Evolutionary conservation across 2,888 invertebrate genomes (phyloP).

Genomic region (Hedya salicella): DNA sequence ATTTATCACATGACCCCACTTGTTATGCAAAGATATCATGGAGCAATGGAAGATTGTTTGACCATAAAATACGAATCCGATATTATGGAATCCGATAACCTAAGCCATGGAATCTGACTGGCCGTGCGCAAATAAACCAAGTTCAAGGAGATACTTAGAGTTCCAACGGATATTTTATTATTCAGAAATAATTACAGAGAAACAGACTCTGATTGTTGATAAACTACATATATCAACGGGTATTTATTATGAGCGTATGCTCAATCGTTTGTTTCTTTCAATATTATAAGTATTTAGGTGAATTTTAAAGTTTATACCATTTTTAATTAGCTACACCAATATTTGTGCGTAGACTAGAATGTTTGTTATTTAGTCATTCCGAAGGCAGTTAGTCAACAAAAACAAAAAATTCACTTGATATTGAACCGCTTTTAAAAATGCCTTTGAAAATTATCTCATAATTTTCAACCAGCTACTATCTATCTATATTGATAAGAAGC

Average conservation of each 20-base stretch:
- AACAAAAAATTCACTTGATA: background rate
- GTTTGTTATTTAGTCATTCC: too few relatives aligned
- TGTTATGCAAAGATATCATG: background rate
- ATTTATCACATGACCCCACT: background rate
- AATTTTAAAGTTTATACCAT: too few relatives aligned
- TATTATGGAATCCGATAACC: conserved; percentile 15
- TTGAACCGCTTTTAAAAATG: background rate
- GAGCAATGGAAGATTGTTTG: background rate
- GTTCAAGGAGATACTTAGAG: conserved; percentile 10
- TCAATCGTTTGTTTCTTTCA: too few relatives aligned
- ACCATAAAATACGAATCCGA: background rate
- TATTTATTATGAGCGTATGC: too few relatives aligned
- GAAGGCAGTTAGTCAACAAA: too few relatives aligned
- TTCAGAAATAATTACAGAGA: conserved; percentile 11
- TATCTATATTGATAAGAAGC: too few relatives aligned
- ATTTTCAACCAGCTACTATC: too few relatives aligned
- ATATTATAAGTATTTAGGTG: too few relatives aligned
- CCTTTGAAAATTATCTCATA: too few relatives aligned
- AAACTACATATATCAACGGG: background rate
- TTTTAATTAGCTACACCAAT: too few relatives aligned
- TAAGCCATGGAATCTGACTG: conserved; percentile 8
- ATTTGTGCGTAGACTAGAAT: too few relatives aligned
- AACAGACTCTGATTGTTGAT: background rate
- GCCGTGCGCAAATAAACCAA: background rate
- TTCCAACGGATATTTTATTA: conserved; percentile 16